Percentiles rank a stretch among this genome's conserved stretches.
Conservation (phyloP, 2,797 vertebrate genomes). For the Coluber constrictor region DNA sequence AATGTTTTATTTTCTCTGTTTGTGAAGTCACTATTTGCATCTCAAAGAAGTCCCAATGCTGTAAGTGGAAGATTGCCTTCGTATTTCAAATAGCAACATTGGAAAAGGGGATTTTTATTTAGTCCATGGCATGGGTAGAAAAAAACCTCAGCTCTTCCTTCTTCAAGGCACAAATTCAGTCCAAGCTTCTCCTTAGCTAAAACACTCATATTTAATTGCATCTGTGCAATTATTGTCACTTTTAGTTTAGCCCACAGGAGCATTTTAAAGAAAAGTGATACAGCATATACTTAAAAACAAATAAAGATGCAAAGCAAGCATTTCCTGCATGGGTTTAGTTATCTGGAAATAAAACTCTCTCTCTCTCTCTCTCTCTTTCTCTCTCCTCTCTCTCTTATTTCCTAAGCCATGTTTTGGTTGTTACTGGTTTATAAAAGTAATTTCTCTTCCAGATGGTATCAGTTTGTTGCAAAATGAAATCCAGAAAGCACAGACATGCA, state of each 20-base stretch:
- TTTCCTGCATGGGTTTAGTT: conserved; percentile 23
- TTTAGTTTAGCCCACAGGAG: not conserved
- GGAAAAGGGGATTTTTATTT: not conserved
- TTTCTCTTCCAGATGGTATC: not conserved
- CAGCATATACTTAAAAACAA: not conserved
- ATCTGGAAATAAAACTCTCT: not conserved
- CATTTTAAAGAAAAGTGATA: not conserved
- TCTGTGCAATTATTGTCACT: not conserved
- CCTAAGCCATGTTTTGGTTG: conserved; percentile 30
- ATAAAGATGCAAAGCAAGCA: not conserved
- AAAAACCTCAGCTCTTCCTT: not conserved
- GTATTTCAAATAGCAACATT: not conserved
- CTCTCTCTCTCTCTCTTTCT: too few relatives aligned
- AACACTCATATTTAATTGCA: not conserved
- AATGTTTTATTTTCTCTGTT: not conserved
- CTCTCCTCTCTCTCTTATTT: too few relatives aligned
- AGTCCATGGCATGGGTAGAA: not conserved
- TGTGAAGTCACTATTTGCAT: not conserved
- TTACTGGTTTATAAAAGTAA: conserved; percentile 30
- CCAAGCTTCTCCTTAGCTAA: not conserved
- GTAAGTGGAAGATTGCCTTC: not conserved
- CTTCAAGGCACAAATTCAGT: too few relatives aligned
- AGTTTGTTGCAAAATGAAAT: too few relatives aligned
- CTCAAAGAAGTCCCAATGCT: not conserved
- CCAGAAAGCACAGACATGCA: too few relatives aligned